Evolutionary conservation across 2,888 invertebrate species (phyloP).

Genomic region (Empis stercorea): DNA sequence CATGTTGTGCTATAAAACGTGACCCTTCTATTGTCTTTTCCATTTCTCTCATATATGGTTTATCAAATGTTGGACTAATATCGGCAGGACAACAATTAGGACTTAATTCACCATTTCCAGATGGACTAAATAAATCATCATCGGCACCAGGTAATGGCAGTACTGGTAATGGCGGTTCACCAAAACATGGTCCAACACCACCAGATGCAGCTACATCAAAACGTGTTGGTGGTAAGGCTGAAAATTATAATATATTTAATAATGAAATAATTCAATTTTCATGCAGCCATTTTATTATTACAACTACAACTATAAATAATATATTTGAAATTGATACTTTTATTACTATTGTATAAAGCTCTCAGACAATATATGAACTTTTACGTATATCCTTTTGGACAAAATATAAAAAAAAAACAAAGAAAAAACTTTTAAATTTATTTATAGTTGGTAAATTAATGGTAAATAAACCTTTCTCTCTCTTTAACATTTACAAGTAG

Average conservation of each 20-base stretch:
- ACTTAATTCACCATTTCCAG: constrained; percentile 41
- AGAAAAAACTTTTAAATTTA: too few species aligned
- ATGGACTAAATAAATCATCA: constrained; percentile 71
- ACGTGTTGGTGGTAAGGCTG: constrained; percentile 40
- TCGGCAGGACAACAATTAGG: constrained; percentile 43
- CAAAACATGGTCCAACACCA: constrained; percentile 48
- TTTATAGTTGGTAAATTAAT: too few species aligned
- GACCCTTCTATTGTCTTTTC: constrained; percentile 88
- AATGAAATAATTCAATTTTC: too few species aligned
- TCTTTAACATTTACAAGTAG: too few species aligned
- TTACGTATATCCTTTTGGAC: too few species aligned
- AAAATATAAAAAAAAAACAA: too few species aligned
- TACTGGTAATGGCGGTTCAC: constrained; percentile 51
- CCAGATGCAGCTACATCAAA: constrained; percentile 55
- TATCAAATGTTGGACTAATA: constrained; percentile 68
- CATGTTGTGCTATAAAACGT: constrained; percentile 89
- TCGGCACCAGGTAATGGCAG: constrained; percentile 63
- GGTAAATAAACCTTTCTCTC: too few species aligned
- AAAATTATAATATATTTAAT: background rate
- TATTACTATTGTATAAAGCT: too few species aligned
- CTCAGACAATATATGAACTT: too few species aligned
- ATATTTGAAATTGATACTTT: too few species aligned
- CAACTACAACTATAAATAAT: too few species aligned
- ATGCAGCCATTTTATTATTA: too few species aligned
- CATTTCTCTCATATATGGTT: constrained; percentile 69